Percentiles rank a stretch among this genome's conserved stretches.
Conservation (phyloP, 2,888 invertebrate species). For the Caenorhabditis panamensis region DNA sequence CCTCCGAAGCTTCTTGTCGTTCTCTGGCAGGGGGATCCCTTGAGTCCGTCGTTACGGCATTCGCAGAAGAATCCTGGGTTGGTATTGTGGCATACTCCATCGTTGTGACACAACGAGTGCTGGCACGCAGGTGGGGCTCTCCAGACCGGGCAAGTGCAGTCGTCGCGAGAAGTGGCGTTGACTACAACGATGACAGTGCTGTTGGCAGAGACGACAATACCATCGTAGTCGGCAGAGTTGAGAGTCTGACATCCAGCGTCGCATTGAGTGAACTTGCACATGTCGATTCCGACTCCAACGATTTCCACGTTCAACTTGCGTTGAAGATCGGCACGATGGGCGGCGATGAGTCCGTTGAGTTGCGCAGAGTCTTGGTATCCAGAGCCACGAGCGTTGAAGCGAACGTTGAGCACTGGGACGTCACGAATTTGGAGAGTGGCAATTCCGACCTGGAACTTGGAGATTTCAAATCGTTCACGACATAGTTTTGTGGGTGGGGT, state of each 20-base stretch:
- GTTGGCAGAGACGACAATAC: constrained; percentile 98
- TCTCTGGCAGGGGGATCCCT: constrained; percentile 97
- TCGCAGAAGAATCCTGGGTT: constrained; percentile 90
- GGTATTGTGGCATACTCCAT: constrained; percentile 94
- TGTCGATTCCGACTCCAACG: constrained; percentile 89
- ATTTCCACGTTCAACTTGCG: constrained; percentile 72
- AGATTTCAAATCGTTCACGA: no score
- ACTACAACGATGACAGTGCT: constrained; percentile 97
- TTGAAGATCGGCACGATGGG: constrained; percentile 88
- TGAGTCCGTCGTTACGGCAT: constrained; percentile 90
- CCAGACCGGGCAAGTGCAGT: constrained; percentile 86
- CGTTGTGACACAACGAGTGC: constrained; percentile 93
- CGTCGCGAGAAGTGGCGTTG: constrained; percentile 85
- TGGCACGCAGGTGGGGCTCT: constrained; percentile 92
- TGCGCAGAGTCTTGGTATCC: constrained; percentile 90
- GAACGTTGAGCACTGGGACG: constrained; percentile 75
- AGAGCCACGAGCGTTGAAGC: constrained; percentile 76
- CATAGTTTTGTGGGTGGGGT: no score
- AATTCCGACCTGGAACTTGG: constrained; percentile 84
- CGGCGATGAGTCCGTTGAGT: constrained; percentile 91
- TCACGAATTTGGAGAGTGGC: constrained; percentile 74
- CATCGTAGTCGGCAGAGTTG: constrained; percentile 82
- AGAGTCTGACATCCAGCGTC: constrained; percentile 80
- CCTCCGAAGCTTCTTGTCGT: constrained; percentile 94
- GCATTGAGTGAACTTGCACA: constrained; percentile 81